Percentiles rank a stretch among this genome's conserved stretches.
phyloP scores from a whole-genome alignment of 2,888 invertebrate species.

The Perithous albicinctus region DNA sequence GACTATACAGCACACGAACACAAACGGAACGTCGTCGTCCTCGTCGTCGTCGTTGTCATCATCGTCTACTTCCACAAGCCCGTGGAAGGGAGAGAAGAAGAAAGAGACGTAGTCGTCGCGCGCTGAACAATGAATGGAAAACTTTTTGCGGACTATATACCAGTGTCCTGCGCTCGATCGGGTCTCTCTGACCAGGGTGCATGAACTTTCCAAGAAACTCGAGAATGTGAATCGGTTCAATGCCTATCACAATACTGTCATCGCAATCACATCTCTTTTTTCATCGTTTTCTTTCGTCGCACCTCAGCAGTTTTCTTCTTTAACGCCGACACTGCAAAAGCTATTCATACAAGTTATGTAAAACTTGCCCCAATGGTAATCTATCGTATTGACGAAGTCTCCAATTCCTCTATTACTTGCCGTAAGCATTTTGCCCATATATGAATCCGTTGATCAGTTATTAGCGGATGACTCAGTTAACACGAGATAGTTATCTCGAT shows the following conservation, averaged over 20 bases:
- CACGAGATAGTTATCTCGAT: slow-evolving; percentile 71
- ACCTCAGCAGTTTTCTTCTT: slow-evolving; percentile 7
- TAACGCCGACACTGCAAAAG: background rate
- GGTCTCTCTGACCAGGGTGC: slow-evolving; percentile 47
- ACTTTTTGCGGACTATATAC: slow-evolving; percentile 73
- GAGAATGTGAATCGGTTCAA: slow-evolving; percentile 52
- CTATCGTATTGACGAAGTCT: background rate
- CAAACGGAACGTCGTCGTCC: slow-evolving; percentile 27
- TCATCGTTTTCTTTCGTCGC: background rate
- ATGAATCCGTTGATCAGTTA: slow-evolving; percentile 58
- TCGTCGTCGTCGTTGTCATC: slow-evolving; percentile 36
- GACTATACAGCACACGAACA: slow-evolving; percentile 29
- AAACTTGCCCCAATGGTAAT: background rate
- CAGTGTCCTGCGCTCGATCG: background rate
- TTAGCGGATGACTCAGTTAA: slow-evolving; percentile 74
- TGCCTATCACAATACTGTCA: slow-evolving; percentile 26
- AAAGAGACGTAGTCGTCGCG: slow-evolving; percentile 46
- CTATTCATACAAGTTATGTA: background rate
- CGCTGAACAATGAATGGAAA: slow-evolving; percentile 76
- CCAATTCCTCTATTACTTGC: background rate
- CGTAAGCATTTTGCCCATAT: slow-evolving; percentile 27
- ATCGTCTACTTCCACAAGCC: slow-evolving; percentile 14
- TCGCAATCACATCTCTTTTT: slow-evolving; percentile 29
- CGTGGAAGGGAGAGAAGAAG: slow-evolving; percentile 14
- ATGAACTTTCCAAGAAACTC: slow-evolving; percentile 69